phyloP scores from a whole-genome alignment of 2,113 vertebrate species.

The Lampris incognitus region DNA sequence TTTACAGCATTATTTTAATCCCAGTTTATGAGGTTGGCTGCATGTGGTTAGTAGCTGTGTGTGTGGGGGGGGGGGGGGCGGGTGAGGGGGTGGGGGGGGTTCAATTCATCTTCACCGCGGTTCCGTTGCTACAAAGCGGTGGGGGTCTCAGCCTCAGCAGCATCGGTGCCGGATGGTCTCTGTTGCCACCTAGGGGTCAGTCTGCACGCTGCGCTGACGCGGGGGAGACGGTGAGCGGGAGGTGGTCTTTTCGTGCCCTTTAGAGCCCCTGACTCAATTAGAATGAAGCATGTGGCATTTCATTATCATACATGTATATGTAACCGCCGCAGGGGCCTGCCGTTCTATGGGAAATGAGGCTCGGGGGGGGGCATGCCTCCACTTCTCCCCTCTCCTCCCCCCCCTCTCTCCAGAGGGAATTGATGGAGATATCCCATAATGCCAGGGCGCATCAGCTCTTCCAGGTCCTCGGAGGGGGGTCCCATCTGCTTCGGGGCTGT shows the following conservation, averaged over 20 bases:
- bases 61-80: neutral
- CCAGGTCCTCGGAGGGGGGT: slow-evolving; percentile 72
- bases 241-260: slow-evolving; percentile 47
- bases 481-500: slow-evolving; percentile 78
- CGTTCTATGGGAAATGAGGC: slow-evolving; percentile 33
- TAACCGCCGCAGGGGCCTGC: slow-evolving; percentile 59
- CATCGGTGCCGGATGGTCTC: slow-evolving; percentile 50
- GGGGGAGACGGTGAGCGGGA: neutral
- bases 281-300: slow-evolving; percentile 72
- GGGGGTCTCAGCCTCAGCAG: neutral
- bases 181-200: slow-evolving; percentile 73
- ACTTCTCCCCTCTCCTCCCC: neutral
- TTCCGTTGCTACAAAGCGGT: slow-evolving; percentile 8
- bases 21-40: slow-evolving; percentile 62
- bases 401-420: slow-evolving; percentile 68
- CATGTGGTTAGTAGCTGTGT: slow-evolving; percentile 1
- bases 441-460: slow-evolving; percentile 79
- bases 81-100: neutral
- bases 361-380: slow-evolving; percentile 33
- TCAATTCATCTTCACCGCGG: slow-evolving; percentile 1
- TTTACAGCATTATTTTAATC: slow-evolving; percentile 74
- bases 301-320: slow-evolving; percentile 72
- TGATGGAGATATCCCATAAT: slow-evolving; percentile 79
- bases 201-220: slow-evolving; percentile 9
- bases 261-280: slow-evolving; percentile 48